Conservation (phyloP, 2,888 invertebrate genomes). For the Cryptocephalus primarius region DNA sequence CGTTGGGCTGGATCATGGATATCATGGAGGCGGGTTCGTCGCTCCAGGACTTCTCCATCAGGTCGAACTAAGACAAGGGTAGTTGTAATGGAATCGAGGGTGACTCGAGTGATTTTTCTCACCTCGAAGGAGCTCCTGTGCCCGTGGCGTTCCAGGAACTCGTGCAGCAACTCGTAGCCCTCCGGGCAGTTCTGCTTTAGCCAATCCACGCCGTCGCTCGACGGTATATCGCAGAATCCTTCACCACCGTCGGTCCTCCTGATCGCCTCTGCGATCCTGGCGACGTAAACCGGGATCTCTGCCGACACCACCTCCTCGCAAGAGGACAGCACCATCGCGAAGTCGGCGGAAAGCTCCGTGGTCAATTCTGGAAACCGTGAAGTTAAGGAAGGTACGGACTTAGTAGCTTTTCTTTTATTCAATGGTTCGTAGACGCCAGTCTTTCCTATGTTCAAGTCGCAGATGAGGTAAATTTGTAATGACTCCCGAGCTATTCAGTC, state of each 20-base stretch:
- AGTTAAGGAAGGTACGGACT: too few species aligned
- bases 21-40: conserved; percentile 51
- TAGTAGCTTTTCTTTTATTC: too few species aligned
- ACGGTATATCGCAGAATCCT: conserved; percentile 40
- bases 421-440: too few species aligned
- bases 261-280: conserved; percentile 25
- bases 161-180: conserved; percentile 37
- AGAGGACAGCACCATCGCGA: conserved; percentile 55
- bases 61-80: conserved; percentile 54
- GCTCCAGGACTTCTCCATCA: conserved; percentile 54
- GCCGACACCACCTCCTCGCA: conserved; percentile 62
- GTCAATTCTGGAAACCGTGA: conserved; percentile 31
- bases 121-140: conserved; percentile 59
- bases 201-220: conserved; percentile 47
- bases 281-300: conserved; percentile 45
- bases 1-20: conserved; percentile 46
- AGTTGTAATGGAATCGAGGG: too few species aligned
- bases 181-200: conserved; percentile 42
- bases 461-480: too few species aligned
- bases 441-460: too few species aligned
- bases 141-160: conserved; percentile 59
- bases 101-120: too few species aligned
- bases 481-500: too few species aligned
- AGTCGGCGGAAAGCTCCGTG: conserved; percentile 55
- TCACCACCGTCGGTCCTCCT: conserved; percentile 26